Conservation (phyloP, 2,113 vertebrate genomes). For the Dendrocopos noguchii region DNA sequence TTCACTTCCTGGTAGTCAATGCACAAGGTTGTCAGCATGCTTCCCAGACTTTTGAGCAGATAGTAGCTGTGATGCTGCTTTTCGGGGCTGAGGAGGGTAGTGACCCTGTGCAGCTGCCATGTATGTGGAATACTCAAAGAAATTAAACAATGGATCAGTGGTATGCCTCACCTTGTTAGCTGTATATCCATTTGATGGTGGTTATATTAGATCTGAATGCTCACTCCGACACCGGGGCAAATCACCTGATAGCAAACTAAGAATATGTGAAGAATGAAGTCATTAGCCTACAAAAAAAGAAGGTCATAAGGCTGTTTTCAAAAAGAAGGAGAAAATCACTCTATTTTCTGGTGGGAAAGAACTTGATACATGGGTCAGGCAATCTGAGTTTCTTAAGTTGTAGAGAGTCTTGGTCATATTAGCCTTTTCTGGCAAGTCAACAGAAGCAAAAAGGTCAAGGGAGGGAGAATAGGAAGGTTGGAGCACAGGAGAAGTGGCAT, state of each 20-base stretch:
- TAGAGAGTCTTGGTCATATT: background rate
- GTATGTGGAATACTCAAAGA: background rate
- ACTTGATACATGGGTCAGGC: background rate
- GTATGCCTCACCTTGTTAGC: background rate
- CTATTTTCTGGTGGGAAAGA: background rate
- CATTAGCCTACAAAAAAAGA: background rate
- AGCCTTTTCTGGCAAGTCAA: background rate
- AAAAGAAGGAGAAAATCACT: background rate
- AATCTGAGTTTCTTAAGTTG: background rate
- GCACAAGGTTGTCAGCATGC: background rate
- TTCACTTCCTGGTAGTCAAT: background rate
- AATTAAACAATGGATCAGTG: background rate
- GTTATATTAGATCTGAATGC: background rate
- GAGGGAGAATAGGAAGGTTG: accelerated
- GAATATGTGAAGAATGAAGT: background rate
- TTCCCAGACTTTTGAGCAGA: background rate
- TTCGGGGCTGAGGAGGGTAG: background rate
- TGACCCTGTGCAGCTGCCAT: background rate
- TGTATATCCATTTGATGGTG: background rate
- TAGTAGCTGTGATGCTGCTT: background rate
- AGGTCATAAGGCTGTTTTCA: background rate
- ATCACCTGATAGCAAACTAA: background rate
- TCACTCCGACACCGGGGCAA: background rate
- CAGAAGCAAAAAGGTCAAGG: background rate
- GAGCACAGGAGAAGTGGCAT: accelerated